Base-by-base conservation (phyloP, 1,140 invertebrate species). In the Propsilocerus akamusi region DNA sequence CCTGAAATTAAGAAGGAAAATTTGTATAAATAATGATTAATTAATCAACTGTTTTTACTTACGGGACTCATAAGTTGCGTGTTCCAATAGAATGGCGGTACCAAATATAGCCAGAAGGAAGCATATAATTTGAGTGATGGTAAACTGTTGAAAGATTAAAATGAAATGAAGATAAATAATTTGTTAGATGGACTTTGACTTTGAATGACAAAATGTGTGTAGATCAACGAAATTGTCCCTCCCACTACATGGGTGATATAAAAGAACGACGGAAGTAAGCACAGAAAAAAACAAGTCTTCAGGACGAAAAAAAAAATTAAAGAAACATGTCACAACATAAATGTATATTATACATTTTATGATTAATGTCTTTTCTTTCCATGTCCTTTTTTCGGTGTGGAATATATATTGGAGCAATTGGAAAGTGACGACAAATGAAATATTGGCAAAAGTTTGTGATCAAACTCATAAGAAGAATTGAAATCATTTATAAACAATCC, bases 61-160 rank as follows among this genome's bases (percentile, higher is more conserved):
- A n/a, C 76, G 69, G 12, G 85, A 88, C 58, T 83, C 72, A 47
- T 82, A 77, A 0, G 84, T 83, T 30, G 83, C 86, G 60, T 82
- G 81, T 59, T 83, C 80, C 41, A 91, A 61, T 0, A 88, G 68
- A 11, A 90, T 77, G 5, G 81, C 81, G 0, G 83, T 74, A 3
- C 86, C 88, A 0, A 78, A 68, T 3, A 90, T 61, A 8, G 81
- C 78, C 24, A 82, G 61, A 3, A 86, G 56, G 55, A 89, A 86
- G 5, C 75, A 72, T 11, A 83, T 64, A 1, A 76, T 59, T 62
- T 88, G 83, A 2, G 81, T 67, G 25, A 69, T 76, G 51, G 79
- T 74, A 53, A 76, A 83, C 83, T 86, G 20, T 47, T 20, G 8
- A 14, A 12, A 24, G 11, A 46, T 51, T 14, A 46, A 32, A 30